Evolutionary conservation across 2,888 invertebrate species (phyloP), one percentile per base, ranked within the genome.

Genomic region (Argyra leucocephala): DNA sequence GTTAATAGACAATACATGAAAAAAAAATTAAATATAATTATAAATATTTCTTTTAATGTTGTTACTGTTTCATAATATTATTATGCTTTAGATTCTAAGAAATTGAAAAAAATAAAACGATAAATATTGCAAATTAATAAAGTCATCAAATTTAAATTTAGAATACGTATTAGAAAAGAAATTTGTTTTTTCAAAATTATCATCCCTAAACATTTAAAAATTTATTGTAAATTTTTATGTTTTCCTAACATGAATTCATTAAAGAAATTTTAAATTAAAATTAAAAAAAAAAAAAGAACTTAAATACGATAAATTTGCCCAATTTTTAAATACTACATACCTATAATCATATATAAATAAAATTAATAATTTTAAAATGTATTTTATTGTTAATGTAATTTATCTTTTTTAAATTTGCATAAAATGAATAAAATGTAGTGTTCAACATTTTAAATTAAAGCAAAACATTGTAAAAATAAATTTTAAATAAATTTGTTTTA

Each of bases 71-170:
- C 31, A 31, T 48, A 48, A 48, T 48, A 48, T 48, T 48, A 48
- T 48, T 48, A 48, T 48, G 48, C 48, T 48, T 48, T 48, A 48
- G 48, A 48, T 48, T 48, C 48, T 48, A 48, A n/a, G 48, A 48
- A 48, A 48, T 18, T n/a, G n/a, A n/a, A n/a, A n/a, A n/a, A 48
- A 18, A 15, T 15, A 48, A 48, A 48, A 48, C 5, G 18, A 48
- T 9, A 37, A 37, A 15, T 15, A 48, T 18, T 12, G 9, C 12
- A 48, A 48, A 48, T 18, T 15, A 48, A 9, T 18, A 48, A 48
- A 48, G 18, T 48, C 12, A 48, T n/a, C 18, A 48, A 12, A 18
- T 48, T 48, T 18, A 15, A 48, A 48, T 48, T 48, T 10, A 31
- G 12, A 31, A 31, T 31, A 31, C n/a, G n/a, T n/a, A n/a, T n/a